phyloP scores from a whole-genome alignment of 1,140 invertebrate genomes.

The Drosophila rufa region DNA sequence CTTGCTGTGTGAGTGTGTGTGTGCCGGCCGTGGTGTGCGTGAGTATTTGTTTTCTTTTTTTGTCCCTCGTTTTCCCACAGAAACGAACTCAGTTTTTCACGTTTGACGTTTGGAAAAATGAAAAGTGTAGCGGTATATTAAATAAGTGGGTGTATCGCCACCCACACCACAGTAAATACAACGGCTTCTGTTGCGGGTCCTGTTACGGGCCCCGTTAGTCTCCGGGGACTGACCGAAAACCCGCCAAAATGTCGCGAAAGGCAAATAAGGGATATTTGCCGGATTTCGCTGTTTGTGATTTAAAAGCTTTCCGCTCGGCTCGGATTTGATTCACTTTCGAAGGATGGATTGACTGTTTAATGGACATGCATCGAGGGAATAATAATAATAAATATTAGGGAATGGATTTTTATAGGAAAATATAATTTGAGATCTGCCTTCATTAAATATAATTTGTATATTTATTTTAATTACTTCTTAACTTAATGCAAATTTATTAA shows the following conservation, averaged over 20 bases:
- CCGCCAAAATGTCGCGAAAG: conserved; percentile 65
- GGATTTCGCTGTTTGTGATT: conserved; percentile 62
- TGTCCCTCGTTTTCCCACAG: conserved; percentile 24
- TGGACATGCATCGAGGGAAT: neutral
- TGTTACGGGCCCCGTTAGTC: conserved; percentile 24
- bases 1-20: conserved; percentile 11
- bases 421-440: no score
- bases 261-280: conserved; percentile 50
- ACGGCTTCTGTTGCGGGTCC: conserved; percentile 29
- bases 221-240: conserved; percentile 50
- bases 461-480: no score
- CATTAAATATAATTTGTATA: neutral
- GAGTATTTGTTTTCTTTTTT: conserved; percentile 63
- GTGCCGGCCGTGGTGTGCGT: conserved; percentile 40
- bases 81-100: conserved; percentile 68
- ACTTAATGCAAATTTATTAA: no score
- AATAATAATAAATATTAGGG: neutral
- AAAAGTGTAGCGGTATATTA: conserved; percentile 79
- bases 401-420: neutral
- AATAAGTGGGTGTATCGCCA: conserved; percentile 73
- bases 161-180: conserved; percentile 14
- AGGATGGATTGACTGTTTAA: neutral
- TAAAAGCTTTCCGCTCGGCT: conserved; percentile 53
- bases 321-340: neutral
- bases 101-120: conserved; percentile 75